Percentiles rank a stretch among this genome's conserved stretches.
These are phyloP conservation scores for Sipha flava DNA, from an alignment of 1,140 invertebrate genomes.

Conservation along the genomic window DNA sequence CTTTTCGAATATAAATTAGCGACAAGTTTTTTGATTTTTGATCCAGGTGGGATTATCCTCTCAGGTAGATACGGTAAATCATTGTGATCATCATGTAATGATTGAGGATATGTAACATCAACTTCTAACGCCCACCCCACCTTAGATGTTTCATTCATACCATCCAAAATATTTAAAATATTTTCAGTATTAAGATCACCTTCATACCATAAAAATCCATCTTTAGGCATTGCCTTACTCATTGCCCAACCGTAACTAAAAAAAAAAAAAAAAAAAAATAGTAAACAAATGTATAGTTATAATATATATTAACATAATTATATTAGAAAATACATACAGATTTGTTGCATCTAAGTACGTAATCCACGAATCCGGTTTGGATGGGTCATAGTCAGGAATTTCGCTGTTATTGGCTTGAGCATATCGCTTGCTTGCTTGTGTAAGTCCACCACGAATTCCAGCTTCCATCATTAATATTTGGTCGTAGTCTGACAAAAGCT, in stretches of 20 bases:
- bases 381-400: not conserved
- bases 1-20: not conserved
- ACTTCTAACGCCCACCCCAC: not conserved
- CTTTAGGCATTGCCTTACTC: not conserved
- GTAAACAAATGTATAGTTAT: not conserved
- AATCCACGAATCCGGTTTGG: not conserved
- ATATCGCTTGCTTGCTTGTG: too few relatives aligned
- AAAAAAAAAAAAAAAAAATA: not conserved
- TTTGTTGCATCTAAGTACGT: not conserved
- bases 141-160: not conserved
- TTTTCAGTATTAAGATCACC: not conserved
- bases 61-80: not conserved
- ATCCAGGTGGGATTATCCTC: not conserved
- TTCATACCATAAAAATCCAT: not conserved
- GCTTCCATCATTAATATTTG: too few relatives aligned
- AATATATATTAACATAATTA: too few relatives aligned
- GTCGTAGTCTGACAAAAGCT: too few relatives aligned
- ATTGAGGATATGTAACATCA: not conserved
- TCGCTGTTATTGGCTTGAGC: too few relatives aligned
- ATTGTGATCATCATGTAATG: not conserved
- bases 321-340: not conserved
- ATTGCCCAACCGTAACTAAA: not conserved
- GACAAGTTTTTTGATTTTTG: slow-evolving; percentile 39
- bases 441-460: too few relatives aligned
- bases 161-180: not conserved